phyloP scores from a whole-genome alignment of 1,140 invertebrate species.

The Doryteuthis pealeii region DNA sequence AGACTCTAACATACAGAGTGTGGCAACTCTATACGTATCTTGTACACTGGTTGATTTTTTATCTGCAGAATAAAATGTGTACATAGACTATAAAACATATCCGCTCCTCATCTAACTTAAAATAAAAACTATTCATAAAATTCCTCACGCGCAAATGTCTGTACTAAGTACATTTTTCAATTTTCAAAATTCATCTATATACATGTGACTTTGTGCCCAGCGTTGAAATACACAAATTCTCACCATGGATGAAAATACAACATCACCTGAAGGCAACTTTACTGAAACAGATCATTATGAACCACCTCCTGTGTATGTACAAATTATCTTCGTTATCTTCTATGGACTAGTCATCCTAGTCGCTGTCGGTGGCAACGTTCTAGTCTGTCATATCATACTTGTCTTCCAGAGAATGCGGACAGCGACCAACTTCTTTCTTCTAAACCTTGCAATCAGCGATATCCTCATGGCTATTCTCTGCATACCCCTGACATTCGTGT shows the following conservation, averaged over 20 bases:
- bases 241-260: background rate
- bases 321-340: constrained; percentile 31
- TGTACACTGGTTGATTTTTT: too few species aligned
- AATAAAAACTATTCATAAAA: too few species aligned
- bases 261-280: background rate
- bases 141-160: too few species aligned
- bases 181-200: too few species aligned
- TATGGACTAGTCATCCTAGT: constrained; percentile 34
- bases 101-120: too few species aligned
- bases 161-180: too few species aligned
- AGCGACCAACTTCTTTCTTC: constrained; percentile 93
- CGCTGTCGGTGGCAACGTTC: constrained; percentile 77
- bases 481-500: constrained; percentile 61
- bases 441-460: constrained; percentile 92
- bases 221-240: background rate
- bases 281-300: background rate
- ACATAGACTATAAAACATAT: too few species aligned
- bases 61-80: too few species aligned
- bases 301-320: constrained; percentile 6
- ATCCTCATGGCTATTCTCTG: constrained; percentile 29
- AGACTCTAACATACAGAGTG: too few species aligned
- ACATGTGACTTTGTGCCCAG: too few species aligned
- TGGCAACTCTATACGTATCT: too few species aligned
- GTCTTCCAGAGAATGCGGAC: constrained; percentile 84
- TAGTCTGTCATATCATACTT: constrained; percentile 83